These are phyloP conservation scores for Drosophila nannoptera DNA, from an alignment of 1,140 invertebrate species.

Conservation along the genomic window DNA sequence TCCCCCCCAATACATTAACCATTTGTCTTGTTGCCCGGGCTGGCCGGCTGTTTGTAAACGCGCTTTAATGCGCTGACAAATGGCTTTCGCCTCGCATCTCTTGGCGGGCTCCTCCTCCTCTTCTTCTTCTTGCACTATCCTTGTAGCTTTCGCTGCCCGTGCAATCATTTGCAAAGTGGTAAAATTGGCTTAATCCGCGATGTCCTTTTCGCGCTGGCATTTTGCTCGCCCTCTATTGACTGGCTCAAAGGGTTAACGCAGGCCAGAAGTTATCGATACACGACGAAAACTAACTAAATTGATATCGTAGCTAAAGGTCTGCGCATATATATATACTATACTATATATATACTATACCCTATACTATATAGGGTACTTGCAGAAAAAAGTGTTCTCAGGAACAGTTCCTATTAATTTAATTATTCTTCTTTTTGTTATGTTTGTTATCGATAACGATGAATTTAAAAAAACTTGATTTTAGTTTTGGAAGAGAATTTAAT, in stretches of 20 bases:
- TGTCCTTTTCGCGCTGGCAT: conserved; percentile 27
- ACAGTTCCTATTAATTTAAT: too few species aligned
- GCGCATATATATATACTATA: too few species aligned
- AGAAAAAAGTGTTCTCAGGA: too few species aligned
- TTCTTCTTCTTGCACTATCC: conserved; percentile 8
- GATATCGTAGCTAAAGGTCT: not conserved
- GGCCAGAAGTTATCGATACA: not conserved
- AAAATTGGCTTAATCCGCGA: conserved; percentile 41
- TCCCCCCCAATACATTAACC: not conserved
- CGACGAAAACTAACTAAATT: not conserved
- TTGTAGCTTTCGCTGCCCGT: conserved; percentile 33
- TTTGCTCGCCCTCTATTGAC: conserved; percentile 14
- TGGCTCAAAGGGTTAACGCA: conserved; percentile 23
- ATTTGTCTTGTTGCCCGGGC: conserved; percentile 10
- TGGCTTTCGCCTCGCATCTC: conserved; percentile 66
- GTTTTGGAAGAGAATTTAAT: too few species aligned
- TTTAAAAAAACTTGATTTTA: too few species aligned
- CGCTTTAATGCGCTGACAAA: conserved; percentile 68
- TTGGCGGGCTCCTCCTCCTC: conserved; percentile 13
- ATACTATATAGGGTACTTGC: too few species aligned
- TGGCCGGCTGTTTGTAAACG: conserved; percentile 55
- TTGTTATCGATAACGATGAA: too few species aligned
- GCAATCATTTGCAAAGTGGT: conserved; percentile 27
- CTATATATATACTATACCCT: too few species aligned
- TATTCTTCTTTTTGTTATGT: too few species aligned